Evolutionary conservation across 2,797 vertebrate genomes (phyloP), one percentile per base, ranked within the genome.

Genomic region (Eulemur mongoz): DNA sequence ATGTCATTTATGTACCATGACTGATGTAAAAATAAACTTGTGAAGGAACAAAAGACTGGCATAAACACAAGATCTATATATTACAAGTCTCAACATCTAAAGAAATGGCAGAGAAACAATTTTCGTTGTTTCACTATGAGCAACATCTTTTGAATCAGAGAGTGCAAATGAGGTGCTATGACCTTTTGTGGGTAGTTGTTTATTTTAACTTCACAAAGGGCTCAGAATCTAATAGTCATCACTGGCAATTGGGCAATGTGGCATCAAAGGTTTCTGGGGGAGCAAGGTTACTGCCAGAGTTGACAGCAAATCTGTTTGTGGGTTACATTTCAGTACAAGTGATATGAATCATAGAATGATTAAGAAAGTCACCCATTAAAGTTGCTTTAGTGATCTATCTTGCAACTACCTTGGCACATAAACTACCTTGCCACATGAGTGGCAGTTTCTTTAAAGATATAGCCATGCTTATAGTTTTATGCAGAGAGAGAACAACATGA

Each of bases 321-420:
- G 96, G 73, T 97, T 97, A 81, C 50, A 96, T 97, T 97, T 83
- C 91, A 95, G 38, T 87, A 73, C 95, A 78, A 88, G 91, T 96
- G 70, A 83, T 65, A 72, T 97, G 94, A 98, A 72, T 97, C 97
- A 98, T 32, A 30, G 69, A 95, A 95, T 78, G 76, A 96, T 91
- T 96, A 95, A 93, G 89, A 97, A 98, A 98, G 54, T 83, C 89
- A 96, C 94, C 88, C 92, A 97, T 97, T 97, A 96, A 96, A 94
- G 84, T 97, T 93, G 78, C 76, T 61, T 96, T 96, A 93, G 80
- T 73, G 78, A 97, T 82, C 89, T 97, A 82, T 98, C 96, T 98
- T 97, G 73, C 91, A 97, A 86, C 92, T 97, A 95, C 89, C 61
- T 95, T 97, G 96, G 96, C 97, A 97, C 25, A 63, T 1, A 93